Evolutionary conservation across 2,888 invertebrate species (phyloP), one percentile per base, ranked within the genome.

Genomic region (Ennomos quercinarius): DNA sequence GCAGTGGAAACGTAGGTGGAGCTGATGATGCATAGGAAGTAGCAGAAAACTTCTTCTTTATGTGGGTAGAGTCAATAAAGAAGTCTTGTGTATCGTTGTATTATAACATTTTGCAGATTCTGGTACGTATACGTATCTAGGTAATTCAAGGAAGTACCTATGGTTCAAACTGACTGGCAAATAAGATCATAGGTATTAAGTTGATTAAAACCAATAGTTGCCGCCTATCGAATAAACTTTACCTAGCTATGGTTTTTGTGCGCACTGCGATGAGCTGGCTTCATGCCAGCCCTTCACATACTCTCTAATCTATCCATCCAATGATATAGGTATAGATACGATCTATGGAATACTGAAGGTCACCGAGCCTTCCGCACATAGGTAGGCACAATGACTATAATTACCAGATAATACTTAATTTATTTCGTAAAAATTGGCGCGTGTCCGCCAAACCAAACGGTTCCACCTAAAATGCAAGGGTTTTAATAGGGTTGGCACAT

Each of bases 181-280:
- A 27, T 42, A 9, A 42, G 9, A 5, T n/a, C 6, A 38, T 37
- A 36, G 1, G 8, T 40, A 41, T 27, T n/a, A n/a, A n/a, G n/a
- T n/a, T n/a, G n/a, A n/a, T n/a, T n/a, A n/a, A n/a, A 43, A 5
- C 37, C 37, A 42, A 45, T 53, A 46, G 35, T 17, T 54, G 46
- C 35, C 34, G 35, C 13, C 13, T 50, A 42, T 51, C 44, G 49
- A 69, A 63, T 64, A 70, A 67, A 65, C 64, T 38, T n/a, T 9
- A 17, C 1, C 10, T 37, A 8, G 9, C 11, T 63, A 64, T 63
- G 67, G 57, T 70, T 64, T 71, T 67, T 64, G 63, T 61, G 57
- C 49, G 67, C 65, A 66, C 66, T 68, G 59, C 57, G 55, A 68
- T 57, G 47, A 59, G 52, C 67, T 78, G 74, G 74, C 77, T 61